A percentile compares a stretch with the other conserved stretches of the same genome.
phyloP scores from a whole-genome alignment of 1,140 invertebrate genomes.

The Amyelois transitella region DNA sequence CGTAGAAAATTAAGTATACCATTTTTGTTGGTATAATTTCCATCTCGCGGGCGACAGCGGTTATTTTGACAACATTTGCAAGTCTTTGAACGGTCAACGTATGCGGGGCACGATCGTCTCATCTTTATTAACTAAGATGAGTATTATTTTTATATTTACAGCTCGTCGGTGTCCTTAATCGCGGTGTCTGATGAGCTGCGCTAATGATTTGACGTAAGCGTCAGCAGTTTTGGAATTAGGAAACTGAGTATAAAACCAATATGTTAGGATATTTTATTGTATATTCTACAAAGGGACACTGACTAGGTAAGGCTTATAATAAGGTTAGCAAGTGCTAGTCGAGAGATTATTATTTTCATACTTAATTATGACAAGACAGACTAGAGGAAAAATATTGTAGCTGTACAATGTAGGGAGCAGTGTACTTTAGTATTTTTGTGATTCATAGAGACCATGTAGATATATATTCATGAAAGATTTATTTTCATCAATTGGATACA shows the following conservation, averaged over 20 bases:
- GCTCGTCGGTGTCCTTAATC: conserved; percentile 31
- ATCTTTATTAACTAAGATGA: conserved; percentile 10
- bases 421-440: no score
- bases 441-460: no score
- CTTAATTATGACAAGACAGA: no score
- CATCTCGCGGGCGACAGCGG: conserved; percentile 19
- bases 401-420: no score
- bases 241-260: neutral
- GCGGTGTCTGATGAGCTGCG: conserved; percentile 27
- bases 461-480: no score
- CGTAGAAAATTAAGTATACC: conserved; percentile 29
- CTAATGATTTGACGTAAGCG: conserved; percentile 2
- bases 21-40: conserved; percentile 25
- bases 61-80: conserved; percentile 34
- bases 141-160: conserved; percentile 29
- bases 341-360: no score
- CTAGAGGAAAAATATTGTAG: no score
- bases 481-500: no score
- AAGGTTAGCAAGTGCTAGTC: no score
- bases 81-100: conserved; percentile 26
- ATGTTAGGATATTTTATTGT: neutral
- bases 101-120: conserved; percentile 20
- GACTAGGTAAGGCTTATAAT: neutral
- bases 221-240: neutral
- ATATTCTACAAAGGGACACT: neutral